A percentile compares a stretch with the other conserved stretches of the same genome.
phyloP scores from a whole-genome alignment of 2,113 vertebrate genomes.

The Desmodus rotundus region DNA sequence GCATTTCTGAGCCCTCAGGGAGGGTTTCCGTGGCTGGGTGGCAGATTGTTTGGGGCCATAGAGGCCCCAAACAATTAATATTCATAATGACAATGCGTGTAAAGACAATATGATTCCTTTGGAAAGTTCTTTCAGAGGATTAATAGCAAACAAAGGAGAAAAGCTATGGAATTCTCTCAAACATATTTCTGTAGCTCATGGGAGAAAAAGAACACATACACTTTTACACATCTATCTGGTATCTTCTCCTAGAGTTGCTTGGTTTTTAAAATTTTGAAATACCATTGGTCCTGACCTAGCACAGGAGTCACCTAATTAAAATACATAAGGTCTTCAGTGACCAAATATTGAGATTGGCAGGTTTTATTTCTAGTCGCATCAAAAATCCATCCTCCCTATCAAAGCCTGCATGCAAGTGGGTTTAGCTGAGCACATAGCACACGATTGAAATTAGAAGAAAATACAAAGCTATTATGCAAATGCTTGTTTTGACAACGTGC shows the following conservation, averaged over 20 bases:
- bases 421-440: conserved; percentile 60
- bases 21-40: neutral
- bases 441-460: neutral
- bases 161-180: neutral
- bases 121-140: neutral
- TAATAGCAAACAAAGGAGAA: neutral
- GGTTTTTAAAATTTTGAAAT: conserved; percentile 31
- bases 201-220: neutral
- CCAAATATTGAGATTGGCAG: conserved; percentile 69
- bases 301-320: neutral
- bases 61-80: neutral
- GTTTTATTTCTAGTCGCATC: conserved; percentile 73
- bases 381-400: conserved; percentile 72
- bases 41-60: neutral
- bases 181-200: neutral
- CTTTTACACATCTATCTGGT: neutral
- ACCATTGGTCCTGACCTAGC: neutral
- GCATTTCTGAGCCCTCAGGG: neutral
- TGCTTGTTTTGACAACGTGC: conserved; percentile 75
- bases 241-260: neutral
- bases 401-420: neutral
- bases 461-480: conserved; percentile 71
- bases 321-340: conserved; percentile 54
- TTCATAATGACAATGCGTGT: neutral
- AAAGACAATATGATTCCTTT: neutral